A percentile compares a stretch with the other conserved stretches of the same genome.
These are phyloP conservation scores for Monopterus albus DNA, from an alignment of 2,113 vertebrate species.

Conservation along the genomic window DNA sequence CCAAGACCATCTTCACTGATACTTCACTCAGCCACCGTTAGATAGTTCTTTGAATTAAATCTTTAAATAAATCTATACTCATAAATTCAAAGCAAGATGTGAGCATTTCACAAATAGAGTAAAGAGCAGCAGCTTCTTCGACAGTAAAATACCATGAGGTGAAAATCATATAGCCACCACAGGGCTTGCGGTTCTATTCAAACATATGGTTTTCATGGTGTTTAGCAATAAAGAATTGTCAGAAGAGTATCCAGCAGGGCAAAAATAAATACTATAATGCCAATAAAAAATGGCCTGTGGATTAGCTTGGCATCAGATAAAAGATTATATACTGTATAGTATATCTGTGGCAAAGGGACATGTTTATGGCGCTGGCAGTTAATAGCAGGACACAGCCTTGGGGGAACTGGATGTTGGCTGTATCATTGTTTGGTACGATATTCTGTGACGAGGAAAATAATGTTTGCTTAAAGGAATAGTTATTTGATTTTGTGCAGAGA, in stretches of 20 bases:
- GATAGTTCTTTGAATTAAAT: slow-evolving; percentile 44
- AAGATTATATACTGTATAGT: slow-evolving; percentile 3
- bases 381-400: slow-evolving; percentile 14
- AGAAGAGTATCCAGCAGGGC: slow-evolving; percentile 43
- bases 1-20: slow-evolving; percentile 54
- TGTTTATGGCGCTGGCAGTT: slow-evolving; percentile 20
- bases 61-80: slow-evolving; percentile 25
- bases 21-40: slow-evolving; percentile 64
- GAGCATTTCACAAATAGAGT: slow-evolving; percentile 33
- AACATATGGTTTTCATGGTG: slow-evolving; percentile 48
- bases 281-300: slow-evolving; percentile 29
- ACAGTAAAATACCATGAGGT: slow-evolving; percentile 25
- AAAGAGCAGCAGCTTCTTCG: slow-evolving; percentile 18
- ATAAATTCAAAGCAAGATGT: slow-evolving; percentile 28
- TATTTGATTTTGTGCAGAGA: neutral
- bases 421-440: neutral
- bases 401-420: slow-evolving; percentile 5
- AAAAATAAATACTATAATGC: slow-evolving; percentile 29
- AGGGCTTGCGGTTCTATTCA: slow-evolving; percentile 7
- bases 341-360: slow-evolving; percentile 15
- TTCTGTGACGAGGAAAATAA: neutral
- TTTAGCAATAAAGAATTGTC: slow-evolving; percentile 40
- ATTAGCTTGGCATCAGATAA: slow-evolving; percentile 42
- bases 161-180: slow-evolving; percentile 36
- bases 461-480: neutral